These are phyloP conservation scores for Ceratotherium simum DNA, from an alignment of 2,113 vertebrate genomes.

Conservation along the genomic window DNA sequence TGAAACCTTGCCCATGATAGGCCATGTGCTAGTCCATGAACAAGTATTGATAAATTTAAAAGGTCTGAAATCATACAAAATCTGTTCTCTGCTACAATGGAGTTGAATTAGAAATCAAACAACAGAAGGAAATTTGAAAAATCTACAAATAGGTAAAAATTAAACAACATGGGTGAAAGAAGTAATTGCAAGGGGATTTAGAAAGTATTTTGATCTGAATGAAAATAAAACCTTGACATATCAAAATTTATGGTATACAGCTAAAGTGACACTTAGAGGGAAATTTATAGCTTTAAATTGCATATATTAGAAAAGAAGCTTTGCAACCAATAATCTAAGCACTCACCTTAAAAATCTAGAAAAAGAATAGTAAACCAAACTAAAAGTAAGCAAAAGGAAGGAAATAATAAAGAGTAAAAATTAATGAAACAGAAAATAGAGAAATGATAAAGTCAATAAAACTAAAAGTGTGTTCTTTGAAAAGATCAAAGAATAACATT, in stretches of 20 bases:
- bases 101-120: not conserved
- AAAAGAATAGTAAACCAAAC: not conserved
- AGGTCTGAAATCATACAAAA: not conserved
- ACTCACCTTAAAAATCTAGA: not conserved
- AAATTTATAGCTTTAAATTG: not conserved
- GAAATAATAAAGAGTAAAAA: not conserved
- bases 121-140: not conserved
- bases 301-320: not conserved
- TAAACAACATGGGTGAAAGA: not conserved
- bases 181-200: not conserved
- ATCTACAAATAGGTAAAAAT: not conserved
- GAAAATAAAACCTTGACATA: not conserved
- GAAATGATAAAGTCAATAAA: not conserved
- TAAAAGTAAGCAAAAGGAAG: not conserved
- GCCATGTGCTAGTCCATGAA: not conserved
- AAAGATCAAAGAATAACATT: not conserved
- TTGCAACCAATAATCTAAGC: not conserved
- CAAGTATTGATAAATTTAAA: not conserved
- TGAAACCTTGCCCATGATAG: not conserved
- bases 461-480: not conserved
- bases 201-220: constrained; percentile 21
- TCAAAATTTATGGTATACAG: not conserved
- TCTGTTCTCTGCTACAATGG: not conserved
- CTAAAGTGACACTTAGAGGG: not conserved
- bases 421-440: not conserved